Evolutionary conservation across 2,113 vertebrate species (phyloP).

Genomic region (Aegypius monachus): DNA sequence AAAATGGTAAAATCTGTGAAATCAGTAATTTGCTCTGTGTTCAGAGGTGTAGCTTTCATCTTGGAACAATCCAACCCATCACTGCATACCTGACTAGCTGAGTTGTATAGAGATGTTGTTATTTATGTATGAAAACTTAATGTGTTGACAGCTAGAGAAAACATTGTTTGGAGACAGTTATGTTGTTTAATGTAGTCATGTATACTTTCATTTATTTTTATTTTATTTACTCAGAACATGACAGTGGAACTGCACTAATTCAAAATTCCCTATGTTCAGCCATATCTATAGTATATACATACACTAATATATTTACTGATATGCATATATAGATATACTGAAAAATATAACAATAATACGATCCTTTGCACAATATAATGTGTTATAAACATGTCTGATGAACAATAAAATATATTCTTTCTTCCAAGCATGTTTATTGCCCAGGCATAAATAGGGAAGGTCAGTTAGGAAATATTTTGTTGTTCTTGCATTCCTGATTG

Average conservation of each 20-base stretch:
- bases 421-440: not conserved
- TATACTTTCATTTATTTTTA: not conserved
- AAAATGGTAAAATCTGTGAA: not conserved
- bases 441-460: not conserved
- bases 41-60: not conserved
- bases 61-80: not conserved
- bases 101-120: not conserved
- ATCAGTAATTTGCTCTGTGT: not conserved
- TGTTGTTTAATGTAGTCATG: not conserved
- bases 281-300: not conserved
- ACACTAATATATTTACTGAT: not conserved
- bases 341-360: not conserved
- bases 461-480: not conserved
- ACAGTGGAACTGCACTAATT: not conserved
- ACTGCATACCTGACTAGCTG: not conserved
- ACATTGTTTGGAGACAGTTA: not conserved
- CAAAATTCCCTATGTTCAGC: not conserved
- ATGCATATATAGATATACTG: not conserved
- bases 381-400: not conserved
- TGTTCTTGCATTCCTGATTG: not conserved
- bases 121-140: not conserved
- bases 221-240: not conserved
- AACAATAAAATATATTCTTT: not conserved
- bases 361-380: not conserved
- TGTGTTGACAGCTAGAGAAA: not conserved